A percentile compares a stretch with the other conserved stretches of the same genome.
These are phyloP conservation scores for Pao palembangensis DNA, from an alignment of 2,113 vertebrate genomes.

Conservation along the genomic window DNA sequence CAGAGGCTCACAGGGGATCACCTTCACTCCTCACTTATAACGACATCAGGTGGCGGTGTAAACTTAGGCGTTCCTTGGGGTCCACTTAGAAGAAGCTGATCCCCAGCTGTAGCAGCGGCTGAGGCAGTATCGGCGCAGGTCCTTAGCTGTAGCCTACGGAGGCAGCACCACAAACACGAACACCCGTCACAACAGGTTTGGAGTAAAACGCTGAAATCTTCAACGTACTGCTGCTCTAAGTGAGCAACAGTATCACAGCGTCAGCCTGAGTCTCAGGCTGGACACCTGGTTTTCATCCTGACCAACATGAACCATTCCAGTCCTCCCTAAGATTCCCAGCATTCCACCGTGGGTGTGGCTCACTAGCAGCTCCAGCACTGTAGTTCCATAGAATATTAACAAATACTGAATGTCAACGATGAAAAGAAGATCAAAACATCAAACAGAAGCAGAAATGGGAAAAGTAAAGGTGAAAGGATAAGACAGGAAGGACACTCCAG, in stretches of 20 bases:
- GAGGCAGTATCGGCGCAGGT: too few relatives aligned
- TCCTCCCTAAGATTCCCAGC: constrained; percentile 26
- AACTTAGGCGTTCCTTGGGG: neutral
- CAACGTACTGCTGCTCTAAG: neutral
- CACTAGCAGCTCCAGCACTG: too few relatives aligned
- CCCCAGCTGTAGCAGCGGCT: too few relatives aligned
- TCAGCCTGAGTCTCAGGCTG: neutral
- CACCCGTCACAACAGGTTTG: too few relatives aligned
- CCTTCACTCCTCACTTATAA: neutral
- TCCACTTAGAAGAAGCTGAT: neutral
- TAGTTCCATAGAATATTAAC: neutral
- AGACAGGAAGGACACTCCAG: neutral
- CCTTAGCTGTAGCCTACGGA: too few relatives aligned
- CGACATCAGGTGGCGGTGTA: too few relatives aligned
- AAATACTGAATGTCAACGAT: neutral
- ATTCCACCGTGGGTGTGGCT: constrained; percentile 21
- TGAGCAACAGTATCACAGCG: neutral
- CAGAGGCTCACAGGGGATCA: neutral
- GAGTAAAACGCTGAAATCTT: too few relatives aligned
- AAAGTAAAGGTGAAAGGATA: too few relatives aligned
- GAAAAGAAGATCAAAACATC: too few relatives aligned
- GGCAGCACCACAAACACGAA: too few relatives aligned
- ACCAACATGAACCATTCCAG: constrained; percentile 15
- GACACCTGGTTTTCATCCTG: neutral
- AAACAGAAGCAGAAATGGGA: too few relatives aligned